Percentiles rank a stretch among this genome's conserved stretches.
phyloP scores from a whole-genome alignment of 2,113 vertebrate genomes.

The Turdus rufiventris region DNA sequence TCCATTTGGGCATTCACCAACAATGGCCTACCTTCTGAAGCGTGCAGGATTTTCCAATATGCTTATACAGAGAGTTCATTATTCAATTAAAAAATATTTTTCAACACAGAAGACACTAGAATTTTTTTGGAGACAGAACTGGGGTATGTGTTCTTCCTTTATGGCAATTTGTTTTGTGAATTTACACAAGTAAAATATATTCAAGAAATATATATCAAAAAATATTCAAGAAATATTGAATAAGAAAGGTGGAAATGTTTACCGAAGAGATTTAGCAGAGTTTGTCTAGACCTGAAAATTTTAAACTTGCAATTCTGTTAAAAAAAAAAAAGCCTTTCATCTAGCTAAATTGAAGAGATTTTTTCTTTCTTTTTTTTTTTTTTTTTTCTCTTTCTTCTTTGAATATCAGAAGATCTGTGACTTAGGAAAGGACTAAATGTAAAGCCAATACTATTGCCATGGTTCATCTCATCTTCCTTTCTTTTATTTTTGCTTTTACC shows the following conservation, averaged over 20 bases:
- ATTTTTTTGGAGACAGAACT: slow-evolving; percentile 93
- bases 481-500: neutral
- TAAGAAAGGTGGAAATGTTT: neutral
- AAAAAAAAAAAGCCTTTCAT: neutral
- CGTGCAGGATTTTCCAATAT: slow-evolving; percentile 84
- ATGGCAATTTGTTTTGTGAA: neutral
- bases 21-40: slow-evolving; percentile 90
- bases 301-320: neutral
- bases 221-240: neutral
- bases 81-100: slow-evolving; percentile 89
- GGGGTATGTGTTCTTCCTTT: slow-evolving; percentile 77
- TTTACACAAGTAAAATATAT: neutral
- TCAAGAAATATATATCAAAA: neutral
- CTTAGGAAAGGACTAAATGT: neutral
- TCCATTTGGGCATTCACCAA: slow-evolving; percentile 90
- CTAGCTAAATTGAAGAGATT: neutral
- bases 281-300: neutral
- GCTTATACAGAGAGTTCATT: slow-evolving; percentile 91
- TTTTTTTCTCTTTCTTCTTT: neutral
- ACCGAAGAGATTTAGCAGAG: neutral
- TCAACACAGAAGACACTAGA: slow-evolving; percentile 80
- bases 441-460: neutral
- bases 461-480: neutral
- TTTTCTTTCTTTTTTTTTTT: too few relatives aligned
- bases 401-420: neutral